Conservation (phyloP, 2,888 invertebrate species). For the Elaeidobius kamerunicus region DNA sequence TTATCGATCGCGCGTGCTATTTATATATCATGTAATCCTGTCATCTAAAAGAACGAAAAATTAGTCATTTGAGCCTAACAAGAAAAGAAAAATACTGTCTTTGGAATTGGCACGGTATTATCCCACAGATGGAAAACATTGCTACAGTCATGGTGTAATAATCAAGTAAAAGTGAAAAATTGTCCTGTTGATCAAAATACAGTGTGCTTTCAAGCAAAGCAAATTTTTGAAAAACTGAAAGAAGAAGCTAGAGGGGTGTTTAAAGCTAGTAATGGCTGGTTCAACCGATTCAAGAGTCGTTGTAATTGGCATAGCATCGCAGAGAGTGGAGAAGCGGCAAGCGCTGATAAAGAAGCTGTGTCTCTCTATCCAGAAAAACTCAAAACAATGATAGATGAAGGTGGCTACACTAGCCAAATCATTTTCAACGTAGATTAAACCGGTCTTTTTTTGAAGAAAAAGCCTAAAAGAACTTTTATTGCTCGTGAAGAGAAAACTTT, state of each 20-base stretch:
- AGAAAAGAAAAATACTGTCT: neutral
- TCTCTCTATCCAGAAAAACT: slow-evolving; percentile 1
- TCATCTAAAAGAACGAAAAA: neutral
- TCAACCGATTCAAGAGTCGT: neutral
- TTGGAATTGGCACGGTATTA: neutral
- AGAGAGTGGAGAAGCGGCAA: neutral
- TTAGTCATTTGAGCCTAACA: neutral
- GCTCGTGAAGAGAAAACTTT: slow-evolving; percentile 2
- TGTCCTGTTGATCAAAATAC: no score
- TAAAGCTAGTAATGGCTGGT: neutral
- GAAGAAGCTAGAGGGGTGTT: no score
- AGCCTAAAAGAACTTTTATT: slow-evolving; percentile 1
- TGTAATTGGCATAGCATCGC: slow-evolving; percentile 4
- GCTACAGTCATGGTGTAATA: no score
- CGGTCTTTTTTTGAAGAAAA: neutral
- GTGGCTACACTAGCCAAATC: neutral
- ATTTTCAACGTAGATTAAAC: slow-evolving; percentile 1
- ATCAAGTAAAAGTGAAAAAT: no score
- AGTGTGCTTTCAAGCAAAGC: no score
- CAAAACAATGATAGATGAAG: neutral
- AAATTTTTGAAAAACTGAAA: no score
- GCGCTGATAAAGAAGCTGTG: slow-evolving; percentile 1
- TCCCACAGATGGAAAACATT: no score
- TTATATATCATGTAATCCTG: no score
- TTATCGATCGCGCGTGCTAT: no score